A percentile compares a stretch with the other conserved stretches of the same genome.
Conservation (phyloP, 2,797 vertebrate species). For the Melanotaenia pygmaea region DNA sequence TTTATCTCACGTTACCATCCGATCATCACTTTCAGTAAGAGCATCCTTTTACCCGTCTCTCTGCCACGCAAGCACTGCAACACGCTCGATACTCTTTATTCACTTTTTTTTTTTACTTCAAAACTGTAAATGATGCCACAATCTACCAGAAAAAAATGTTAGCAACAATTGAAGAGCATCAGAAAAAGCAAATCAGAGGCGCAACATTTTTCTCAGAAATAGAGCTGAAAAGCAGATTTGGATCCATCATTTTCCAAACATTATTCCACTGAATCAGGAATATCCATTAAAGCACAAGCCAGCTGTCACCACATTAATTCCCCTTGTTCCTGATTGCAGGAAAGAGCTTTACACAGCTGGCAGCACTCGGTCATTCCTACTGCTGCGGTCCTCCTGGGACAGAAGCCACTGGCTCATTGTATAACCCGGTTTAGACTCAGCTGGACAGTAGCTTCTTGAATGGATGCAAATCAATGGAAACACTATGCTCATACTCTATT, state of each 20-base stretch:
- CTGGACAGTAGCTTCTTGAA: slow-evolving; percentile 49
- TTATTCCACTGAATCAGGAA: slow-evolving; percentile 37
- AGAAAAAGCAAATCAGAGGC: not conserved
- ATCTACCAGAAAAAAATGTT: not conserved
- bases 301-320: slow-evolving; percentile 56
- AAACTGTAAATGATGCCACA: slow-evolving; percentile 25
- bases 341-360: slow-evolving; percentile 44
- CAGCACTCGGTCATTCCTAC: slow-evolving; percentile 16
- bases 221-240: slow-evolving; percentile 28
- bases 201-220: slow-evolving; percentile 2
- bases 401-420: slow-evolving; percentile 26
- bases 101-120: slow-evolving; percentile 22
- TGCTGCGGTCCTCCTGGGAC: slow-evolving; percentile 20
- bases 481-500: slow-evolving; percentile 46
- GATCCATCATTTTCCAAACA: slow-evolving; percentile 32
- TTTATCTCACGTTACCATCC: slow-evolving; percentile 74
- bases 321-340: slow-evolving; percentile 34
- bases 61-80: slow-evolving; percentile 58
- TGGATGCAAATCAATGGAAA: slow-evolving; percentile 58
- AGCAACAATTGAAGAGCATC: not conserved
- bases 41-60: slow-evolving; percentile 63
- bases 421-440: slow-evolving; percentile 31
- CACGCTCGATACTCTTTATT: slow-evolving; percentile 29
- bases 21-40: slow-evolving; percentile 74
- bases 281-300: slow-evolving; percentile 57